Percentiles rank a stretch among this genome's conserved stretches.
These are phyloP conservation scores for Campylorhamphus procurvoides DNA, from an alignment of 2,113 vertebrate species.

Conservation along the genomic window DNA sequence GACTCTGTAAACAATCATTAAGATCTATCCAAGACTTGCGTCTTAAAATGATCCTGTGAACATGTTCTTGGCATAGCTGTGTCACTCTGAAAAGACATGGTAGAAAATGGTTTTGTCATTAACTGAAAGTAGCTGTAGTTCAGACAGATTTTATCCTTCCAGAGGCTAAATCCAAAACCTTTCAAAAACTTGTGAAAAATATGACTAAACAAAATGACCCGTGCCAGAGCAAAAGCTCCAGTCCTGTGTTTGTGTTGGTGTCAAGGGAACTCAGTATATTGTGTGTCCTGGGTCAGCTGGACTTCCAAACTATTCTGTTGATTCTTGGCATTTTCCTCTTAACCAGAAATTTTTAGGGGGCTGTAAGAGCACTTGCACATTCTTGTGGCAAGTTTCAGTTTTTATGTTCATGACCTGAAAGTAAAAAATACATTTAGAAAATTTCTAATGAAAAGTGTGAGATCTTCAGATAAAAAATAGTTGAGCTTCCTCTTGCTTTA, in stretches of 20 bases:
- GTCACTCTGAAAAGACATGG: background rate
- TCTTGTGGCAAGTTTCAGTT: background rate
- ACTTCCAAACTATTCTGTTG: background rate
- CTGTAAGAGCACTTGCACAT: accelerated
- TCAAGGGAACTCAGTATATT: background rate
- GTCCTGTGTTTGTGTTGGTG: background rate
- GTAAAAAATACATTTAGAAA: background rate
- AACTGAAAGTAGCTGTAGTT: background rate
- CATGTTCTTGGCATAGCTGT: background rate
- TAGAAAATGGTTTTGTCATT: background rate
- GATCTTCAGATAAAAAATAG: background rate
- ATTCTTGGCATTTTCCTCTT: background rate
- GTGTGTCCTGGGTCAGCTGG: background rate
- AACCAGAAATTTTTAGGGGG: background rate
- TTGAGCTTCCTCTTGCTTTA: background rate
- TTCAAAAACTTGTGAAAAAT: background rate
- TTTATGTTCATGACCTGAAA: background rate
- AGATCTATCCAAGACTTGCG: background rate
- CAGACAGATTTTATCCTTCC: background rate
- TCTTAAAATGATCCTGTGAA: background rate
- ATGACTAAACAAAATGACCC: background rate
- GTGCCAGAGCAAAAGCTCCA: background rate
- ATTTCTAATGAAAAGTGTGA: background rate
- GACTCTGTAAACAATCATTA: background rate
- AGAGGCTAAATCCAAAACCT: background rate